Evolutionary conservation across 2,888 invertebrate species (phyloP).

Genomic region (Drosophila anomelani): DNA sequence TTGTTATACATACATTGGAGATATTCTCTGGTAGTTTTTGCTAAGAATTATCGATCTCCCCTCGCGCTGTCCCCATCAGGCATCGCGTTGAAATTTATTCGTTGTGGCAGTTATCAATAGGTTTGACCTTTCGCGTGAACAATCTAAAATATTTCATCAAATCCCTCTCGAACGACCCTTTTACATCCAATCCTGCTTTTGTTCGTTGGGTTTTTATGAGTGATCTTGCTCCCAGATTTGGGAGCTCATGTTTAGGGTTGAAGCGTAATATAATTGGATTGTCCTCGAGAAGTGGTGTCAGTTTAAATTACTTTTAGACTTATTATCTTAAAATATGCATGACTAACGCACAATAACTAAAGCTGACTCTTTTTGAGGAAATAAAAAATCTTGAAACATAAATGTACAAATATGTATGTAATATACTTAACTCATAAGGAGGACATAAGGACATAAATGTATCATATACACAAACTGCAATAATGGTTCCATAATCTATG

Average conservation of each 20-base stretch:
- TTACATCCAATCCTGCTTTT: background rate
- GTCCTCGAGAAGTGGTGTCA: background rate
- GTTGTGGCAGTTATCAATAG: conserved; percentile 54
- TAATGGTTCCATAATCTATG: too few species aligned
- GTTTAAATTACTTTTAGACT: conserved; percentile 44
- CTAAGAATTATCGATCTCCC: background rate
- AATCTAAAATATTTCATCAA: conserved; percentile 66
- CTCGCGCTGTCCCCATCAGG: background rate
- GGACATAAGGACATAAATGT: too few species aligned
- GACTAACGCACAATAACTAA: background rate
- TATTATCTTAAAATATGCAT: conserved; percentile 32
- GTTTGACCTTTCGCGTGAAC: conserved; percentile 29
- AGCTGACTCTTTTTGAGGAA: background rate
- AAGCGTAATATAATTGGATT: conserved; percentile 40
- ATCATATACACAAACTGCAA: too few species aligned
- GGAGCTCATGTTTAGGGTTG: conserved; percentile 23
- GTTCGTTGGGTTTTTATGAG: background rate
- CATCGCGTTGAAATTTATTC: background rate
- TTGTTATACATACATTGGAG: background rate
- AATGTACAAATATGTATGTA: too few species aligned
- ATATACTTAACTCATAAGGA: too few species aligned
- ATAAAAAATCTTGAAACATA: background rate
- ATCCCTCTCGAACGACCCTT: conserved; percentile 15
- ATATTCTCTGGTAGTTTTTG: conserved; percentile 20
- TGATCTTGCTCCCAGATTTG: background rate